phyloP scores from a whole-genome alignment of 1,140 invertebrate species.

The Drosophila parabipectinata region DNA sequence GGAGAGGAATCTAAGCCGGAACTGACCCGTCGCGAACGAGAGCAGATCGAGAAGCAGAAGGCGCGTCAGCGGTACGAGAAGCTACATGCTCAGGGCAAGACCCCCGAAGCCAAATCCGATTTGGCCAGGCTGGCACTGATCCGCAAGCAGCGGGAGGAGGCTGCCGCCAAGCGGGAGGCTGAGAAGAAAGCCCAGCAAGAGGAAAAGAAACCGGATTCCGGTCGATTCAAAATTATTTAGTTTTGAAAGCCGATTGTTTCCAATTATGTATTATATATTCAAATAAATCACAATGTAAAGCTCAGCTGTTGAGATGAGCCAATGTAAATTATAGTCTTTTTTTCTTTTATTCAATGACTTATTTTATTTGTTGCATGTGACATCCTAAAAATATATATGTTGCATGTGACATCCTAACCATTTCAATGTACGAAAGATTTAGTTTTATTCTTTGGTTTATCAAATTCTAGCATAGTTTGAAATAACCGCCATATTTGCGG shows the following conservation, averaged over 20 bases:
- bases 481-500: not conserved
- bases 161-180: conserved; percentile 93
- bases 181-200: conserved; percentile 88
- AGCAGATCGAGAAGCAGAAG: conserved; percentile 96
- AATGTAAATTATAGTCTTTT: no score
- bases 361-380: no score
- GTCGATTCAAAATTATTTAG: conserved; percentile 1
- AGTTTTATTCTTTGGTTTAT: not conserved
- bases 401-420: no score
- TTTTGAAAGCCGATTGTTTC: not conserved
- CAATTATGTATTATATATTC: not conserved
- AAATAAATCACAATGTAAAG: not conserved
- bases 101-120: conserved; percentile 97
- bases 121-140: conserved; percentile 95
- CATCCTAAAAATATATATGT: no score
- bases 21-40: conserved; percentile 91
- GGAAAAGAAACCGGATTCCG: conserved; percentile 54
- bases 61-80: conserved; percentile 95
- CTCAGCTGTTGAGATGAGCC: no score
- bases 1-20: conserved; percentile 88
- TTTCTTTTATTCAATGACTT: no score
- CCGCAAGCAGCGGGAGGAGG: conserved; percentile 96
- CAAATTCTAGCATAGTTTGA: not conserved
- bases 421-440: no score
- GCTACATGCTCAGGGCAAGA: conserved; percentile 96